Percentiles rank a stretch among this genome's conserved stretches.
phyloP scores from a whole-genome alignment of 1,140 invertebrate genomes.

The Tyrophagus putrescentiae region DNA sequence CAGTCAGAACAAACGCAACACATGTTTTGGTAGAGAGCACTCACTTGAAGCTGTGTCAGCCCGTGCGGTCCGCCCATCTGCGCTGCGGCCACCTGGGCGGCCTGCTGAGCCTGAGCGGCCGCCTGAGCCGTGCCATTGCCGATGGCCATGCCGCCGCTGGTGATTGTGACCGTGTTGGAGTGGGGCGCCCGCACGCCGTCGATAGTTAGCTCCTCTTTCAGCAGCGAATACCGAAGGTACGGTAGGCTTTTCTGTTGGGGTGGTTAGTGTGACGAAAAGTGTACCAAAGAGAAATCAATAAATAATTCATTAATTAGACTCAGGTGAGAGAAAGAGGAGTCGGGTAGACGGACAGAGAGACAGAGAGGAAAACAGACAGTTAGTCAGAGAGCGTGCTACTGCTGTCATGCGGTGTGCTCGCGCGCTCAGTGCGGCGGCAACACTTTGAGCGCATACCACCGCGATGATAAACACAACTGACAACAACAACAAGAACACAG shows the following conservation, averaged over 20 bases:
- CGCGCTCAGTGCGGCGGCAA: too few species aligned
- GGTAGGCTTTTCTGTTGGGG: conserved; percentile 87
- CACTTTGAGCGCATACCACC: too few species aligned
- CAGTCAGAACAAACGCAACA: too few species aligned
- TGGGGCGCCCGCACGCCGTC: conserved; percentile 83
- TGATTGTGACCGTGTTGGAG: conserved; percentile 12
- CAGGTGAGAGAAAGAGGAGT: neutral
- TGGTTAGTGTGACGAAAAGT: conserved; percentile 16
- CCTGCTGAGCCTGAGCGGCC: neutral
- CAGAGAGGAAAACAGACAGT: too few species aligned
- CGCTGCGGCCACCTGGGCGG: neutral
- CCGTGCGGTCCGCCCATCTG: neutral
- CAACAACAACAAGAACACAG: too few species aligned
- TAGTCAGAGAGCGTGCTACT: too few species aligned
- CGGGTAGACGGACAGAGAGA: too few species aligned
- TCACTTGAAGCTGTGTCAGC: conserved; percentile 1
- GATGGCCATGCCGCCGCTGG: neutral
- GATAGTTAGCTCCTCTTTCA: conserved; percentile 78
- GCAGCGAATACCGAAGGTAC: conserved; percentile 70
- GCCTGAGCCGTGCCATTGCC: neutral
- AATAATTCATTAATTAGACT: neutral
- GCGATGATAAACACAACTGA: too few species aligned
- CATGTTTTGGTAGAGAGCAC: too few species aligned
- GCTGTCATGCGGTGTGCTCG: too few species aligned
- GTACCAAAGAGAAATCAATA: neutral